Conservation (phyloP, 2,113 vertebrate genomes). For the Leptodactylus fuscus region DNA sequence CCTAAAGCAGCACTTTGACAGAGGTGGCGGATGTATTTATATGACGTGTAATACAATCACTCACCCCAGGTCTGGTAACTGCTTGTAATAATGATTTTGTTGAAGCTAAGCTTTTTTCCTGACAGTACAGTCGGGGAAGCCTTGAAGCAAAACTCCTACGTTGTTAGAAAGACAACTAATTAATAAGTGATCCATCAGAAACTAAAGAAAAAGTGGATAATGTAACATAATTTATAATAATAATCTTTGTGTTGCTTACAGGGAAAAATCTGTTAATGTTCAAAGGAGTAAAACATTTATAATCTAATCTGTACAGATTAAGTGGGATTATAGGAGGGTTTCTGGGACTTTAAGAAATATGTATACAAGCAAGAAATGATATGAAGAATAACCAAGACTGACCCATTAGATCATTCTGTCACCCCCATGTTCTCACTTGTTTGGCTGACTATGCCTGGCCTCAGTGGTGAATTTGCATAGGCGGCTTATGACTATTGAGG, state of each 20-base stretch:
- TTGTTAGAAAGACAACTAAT: not conserved
- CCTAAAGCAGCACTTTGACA: conserved; percentile 24
- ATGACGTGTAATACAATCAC: not conserved
- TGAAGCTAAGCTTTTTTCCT: not conserved
- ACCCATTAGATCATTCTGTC: too few relatives aligned
- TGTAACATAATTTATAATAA: not conserved
- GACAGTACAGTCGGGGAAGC: not conserved
- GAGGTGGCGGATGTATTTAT: conserved; percentile 14
- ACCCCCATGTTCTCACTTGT: too few relatives aligned
- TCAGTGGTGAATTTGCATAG: too few relatives aligned
- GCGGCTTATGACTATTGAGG: too few relatives aligned
- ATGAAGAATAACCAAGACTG: too few relatives aligned
- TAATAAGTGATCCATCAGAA: not conserved
- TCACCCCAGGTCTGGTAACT: not conserved
- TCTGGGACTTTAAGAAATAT: too few relatives aligned
- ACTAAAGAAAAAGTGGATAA: not conserved
- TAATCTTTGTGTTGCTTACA: not conserved
- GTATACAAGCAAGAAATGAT: too few relatives aligned
- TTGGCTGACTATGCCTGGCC: too few relatives aligned
- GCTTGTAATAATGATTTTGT: conserved; percentile 11
- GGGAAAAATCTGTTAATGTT: too few relatives aligned
- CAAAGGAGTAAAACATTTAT: too few relatives aligned
- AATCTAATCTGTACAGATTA: too few relatives aligned
- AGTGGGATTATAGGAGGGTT: too few relatives aligned
- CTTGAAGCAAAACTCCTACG: not conserved